Conservation (phyloP, 2,888 invertebrate species). For the Leptogaster cylindrica region DNA sequence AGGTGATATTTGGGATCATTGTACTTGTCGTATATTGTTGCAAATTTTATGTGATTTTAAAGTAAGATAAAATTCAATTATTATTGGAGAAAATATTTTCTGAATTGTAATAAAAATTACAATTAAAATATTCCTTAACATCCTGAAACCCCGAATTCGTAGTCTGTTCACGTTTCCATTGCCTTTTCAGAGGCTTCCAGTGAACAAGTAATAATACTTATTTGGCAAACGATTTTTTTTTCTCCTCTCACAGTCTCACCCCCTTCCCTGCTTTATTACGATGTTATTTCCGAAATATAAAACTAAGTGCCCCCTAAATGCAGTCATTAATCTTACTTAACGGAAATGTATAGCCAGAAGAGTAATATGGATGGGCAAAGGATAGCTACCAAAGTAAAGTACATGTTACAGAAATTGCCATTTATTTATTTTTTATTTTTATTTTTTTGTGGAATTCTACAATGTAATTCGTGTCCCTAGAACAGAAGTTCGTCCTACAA, state of each 20-base stretch:
- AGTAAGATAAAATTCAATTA: too few relatives aligned
- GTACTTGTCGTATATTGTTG: too few relatives aligned
- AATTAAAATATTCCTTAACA: not conserved
- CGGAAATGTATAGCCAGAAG: constrained; percentile 26
- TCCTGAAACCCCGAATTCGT: too few relatives aligned
- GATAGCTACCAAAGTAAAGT: too few relatives aligned
- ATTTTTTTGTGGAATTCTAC: too few relatives aligned
- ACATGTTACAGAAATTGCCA: too few relatives aligned
- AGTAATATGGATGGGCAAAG: constrained; percentile 29
- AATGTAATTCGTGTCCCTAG: too few relatives aligned
- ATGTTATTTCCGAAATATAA: constrained; percentile 26
- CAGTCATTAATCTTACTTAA: constrained; percentile 36
- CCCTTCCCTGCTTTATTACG: too few relatives aligned
- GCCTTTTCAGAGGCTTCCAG: constrained; percentile 8
- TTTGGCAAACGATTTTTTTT: constrained; percentile 17
- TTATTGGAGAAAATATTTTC: constrained; percentile 4
- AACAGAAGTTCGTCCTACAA: too few relatives aligned
- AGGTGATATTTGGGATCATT: too few relatives aligned
- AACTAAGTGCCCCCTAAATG: constrained; percentile 35
- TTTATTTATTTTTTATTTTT: too few relatives aligned
- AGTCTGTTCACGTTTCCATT: constrained; percentile 29
- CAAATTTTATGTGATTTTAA: too few relatives aligned
- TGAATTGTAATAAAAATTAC: constrained; percentile 17
- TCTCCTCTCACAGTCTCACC: not conserved
- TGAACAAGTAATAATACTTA: constrained; percentile 21